A percentile compares a stretch with the other conserved stretches of the same genome.
These are phyloP conservation scores for Athene cunicularia DNA, from an alignment of 2,113 vertebrate genomes.

Conservation along the genomic window DNA sequence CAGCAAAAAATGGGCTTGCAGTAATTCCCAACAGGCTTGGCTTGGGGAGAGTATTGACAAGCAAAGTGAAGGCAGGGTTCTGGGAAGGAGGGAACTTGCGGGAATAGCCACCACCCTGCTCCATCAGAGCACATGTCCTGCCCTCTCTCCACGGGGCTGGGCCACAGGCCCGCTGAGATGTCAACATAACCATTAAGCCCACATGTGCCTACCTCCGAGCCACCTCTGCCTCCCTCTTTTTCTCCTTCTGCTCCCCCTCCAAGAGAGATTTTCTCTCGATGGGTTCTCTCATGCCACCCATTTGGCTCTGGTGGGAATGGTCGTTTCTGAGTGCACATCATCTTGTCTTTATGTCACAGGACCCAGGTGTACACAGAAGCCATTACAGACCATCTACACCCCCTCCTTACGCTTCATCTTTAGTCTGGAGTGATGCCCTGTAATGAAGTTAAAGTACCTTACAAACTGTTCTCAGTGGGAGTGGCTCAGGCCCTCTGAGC, in stretches of 20 bases:
- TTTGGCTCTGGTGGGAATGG: background rate
- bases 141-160: background rate
- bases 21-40: background rate
- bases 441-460: background rate
- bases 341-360: background rate
- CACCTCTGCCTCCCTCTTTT: background rate
- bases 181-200: accelerated
- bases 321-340: background rate
- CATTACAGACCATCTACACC: background rate
- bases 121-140: background rate
- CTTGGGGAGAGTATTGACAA: background rate
- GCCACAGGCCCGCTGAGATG: accelerated
- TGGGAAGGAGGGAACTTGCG: background rate
- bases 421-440: background rate
- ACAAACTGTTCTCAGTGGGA: background rate
- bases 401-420: background rate
- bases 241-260: accelerated
- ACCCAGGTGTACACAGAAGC: background rate
- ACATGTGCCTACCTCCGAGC: background rate
- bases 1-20: background rate
- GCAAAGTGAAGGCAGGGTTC: background rate
- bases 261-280: background rate
- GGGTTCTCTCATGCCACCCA: background rate
- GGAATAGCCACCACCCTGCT: background rate
- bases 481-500: background rate